Conservation (phyloP, 2,113 vertebrate species). For the Leucopsar rothschildi region DNA sequence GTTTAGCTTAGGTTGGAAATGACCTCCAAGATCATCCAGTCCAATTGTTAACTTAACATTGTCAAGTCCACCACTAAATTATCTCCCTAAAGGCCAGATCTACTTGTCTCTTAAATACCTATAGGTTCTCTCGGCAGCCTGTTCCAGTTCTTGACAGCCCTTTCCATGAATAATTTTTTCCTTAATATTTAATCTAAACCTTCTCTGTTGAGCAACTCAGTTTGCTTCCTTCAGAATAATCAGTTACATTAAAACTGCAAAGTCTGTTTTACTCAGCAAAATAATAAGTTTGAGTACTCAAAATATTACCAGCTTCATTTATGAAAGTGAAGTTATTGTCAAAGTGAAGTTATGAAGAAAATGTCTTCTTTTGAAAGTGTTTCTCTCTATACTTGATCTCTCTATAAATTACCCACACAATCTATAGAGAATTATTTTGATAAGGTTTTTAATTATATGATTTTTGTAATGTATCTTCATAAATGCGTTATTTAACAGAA, state of each 20-base stretch:
- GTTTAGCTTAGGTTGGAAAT: not conserved
- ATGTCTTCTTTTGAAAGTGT: not conserved
- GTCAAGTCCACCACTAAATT: not conserved
- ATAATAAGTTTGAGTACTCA: not conserved
- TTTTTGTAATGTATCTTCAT: not conserved
- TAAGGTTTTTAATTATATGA: not conserved
- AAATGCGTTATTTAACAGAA: not conserved
- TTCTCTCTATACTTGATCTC: not conserved
- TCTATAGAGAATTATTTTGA: not conserved
- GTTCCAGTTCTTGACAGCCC: not conserved
- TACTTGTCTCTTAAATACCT: not conserved
- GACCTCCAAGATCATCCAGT: not conserved
- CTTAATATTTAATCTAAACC: not conserved
- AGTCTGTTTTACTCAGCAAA: not conserved
- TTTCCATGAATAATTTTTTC: not conserved
- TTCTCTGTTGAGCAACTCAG: not conserved
- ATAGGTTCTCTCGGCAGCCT: not conserved
- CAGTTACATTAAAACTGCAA: not conserved
- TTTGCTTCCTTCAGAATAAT: not conserved
- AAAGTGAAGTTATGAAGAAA: not conserved
- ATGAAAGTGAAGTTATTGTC: not conserved
- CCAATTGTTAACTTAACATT: not conserved
- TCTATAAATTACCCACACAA: not conserved
- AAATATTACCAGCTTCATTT: not conserved
- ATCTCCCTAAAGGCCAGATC: not conserved